Base-by-base conservation (phyloP, 2,888 invertebrate genomes). In the Heliconius aoede region DNA sequence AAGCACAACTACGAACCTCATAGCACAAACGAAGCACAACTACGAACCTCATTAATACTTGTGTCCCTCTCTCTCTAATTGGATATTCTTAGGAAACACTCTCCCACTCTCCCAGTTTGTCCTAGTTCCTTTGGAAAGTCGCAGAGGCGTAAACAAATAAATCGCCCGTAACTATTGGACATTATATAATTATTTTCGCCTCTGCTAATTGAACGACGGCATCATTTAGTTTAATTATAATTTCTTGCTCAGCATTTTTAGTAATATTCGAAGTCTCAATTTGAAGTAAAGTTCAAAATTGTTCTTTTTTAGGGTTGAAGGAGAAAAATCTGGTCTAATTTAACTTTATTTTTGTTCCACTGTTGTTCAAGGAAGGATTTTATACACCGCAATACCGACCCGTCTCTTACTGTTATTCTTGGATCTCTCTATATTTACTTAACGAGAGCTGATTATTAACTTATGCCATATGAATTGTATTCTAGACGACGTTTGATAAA, bases 121-220 rank as follows among this genome's bases (percentile, higher is more conserved):
- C 79, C 86, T 77, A 86, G 82, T 88, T 88, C 79, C 82, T 81
- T 85, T 85, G 85, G 84, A 80, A 79, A 85, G 85, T 85, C 77
- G 58, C 73, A 36, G 79, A 76, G 76, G 80, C 78, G 85, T 85
- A 90, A 90, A 90, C 89, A 90, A 86, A 89, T 90, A 89, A 90
- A 89, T 90, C 85, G 77, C 79, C 73, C 79, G 80, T 79, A 76
- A 75, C 61, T 73, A 75, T 74, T 75, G 73, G 77, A 76, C 76
- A 79, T 77, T 58, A 71, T 40, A 28, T 74, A 77, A 75, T 77
- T 77, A 77, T 76, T 73, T 73, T 36, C 18, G 24, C 9, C 21
- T 58, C 9, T 73, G 36, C 24, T 71, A 64, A 64, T 77, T 76
- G 36, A 24, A 64, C 40, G 51, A 36, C 40, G 58, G 71, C 40